Evolutionary conservation across 2,113 vertebrate genomes (phyloP).

Genomic region (Proterorhinus semilunaris): DNA sequence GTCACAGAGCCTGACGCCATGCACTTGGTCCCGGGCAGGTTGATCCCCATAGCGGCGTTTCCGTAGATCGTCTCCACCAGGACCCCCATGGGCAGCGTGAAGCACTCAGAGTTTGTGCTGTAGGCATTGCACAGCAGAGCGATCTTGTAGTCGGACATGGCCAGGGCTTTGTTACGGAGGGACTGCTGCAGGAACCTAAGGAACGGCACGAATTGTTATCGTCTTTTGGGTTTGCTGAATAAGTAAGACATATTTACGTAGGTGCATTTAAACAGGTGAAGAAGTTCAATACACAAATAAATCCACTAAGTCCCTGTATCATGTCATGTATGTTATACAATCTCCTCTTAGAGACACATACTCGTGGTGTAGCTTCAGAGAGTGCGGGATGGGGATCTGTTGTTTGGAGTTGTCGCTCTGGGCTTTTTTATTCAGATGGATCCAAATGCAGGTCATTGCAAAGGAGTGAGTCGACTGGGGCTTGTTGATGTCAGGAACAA

Average conservation of each 20-base stretch:
- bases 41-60: constrained; percentile 87
- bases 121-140: constrained; percentile 97
- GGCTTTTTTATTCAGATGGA: constrained; percentile 97
- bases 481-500: constrained; percentile 98
- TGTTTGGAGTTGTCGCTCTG: constrained; percentile 95
- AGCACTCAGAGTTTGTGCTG: constrained; percentile 97
- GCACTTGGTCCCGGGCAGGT: constrained; percentile 93
- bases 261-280: background rate
- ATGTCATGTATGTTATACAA: too few species aligned
- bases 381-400: constrained; percentile 98
- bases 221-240: background rate
- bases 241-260: background rate
- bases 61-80: constrained; percentile 98
- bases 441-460: constrained; percentile 99
- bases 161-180: constrained; percentile 91
- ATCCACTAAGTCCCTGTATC: too few species aligned
- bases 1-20: constrained; percentile 92
- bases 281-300: too few species aligned
- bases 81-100: constrained; percentile 96
- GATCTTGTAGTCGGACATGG: constrained; percentile 99
- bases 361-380: constrained; percentile 96
- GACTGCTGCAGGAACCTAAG: constrained; percentile 95
- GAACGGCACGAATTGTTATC: background rate
- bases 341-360: constrained; percentile 49
- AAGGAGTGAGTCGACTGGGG: constrained; percentile 98